These are phyloP conservation scores for Oreocharis arfaki DNA, from an alignment of 2,113 vertebrate species.

Conservation along the genomic window DNA sequence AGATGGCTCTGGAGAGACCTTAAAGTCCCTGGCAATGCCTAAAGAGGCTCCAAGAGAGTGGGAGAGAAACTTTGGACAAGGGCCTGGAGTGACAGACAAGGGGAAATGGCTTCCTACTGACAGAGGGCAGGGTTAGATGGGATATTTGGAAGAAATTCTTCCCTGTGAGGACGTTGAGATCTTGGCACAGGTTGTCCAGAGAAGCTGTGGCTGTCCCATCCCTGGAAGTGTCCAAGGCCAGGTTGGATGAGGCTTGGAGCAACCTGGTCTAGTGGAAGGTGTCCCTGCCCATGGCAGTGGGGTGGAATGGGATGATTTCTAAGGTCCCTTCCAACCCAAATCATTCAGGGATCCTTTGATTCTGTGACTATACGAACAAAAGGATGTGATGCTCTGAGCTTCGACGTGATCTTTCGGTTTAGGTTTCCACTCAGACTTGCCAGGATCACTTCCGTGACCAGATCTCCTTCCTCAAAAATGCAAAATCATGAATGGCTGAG, in stretches of 20 bases:
- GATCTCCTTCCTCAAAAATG: neutral
- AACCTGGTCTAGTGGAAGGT: neutral
- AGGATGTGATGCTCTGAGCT: neutral
- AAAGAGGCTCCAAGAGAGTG: neutral
- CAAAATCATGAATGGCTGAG: neutral
- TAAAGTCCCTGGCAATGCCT: neutral
- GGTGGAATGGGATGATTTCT: neutral
- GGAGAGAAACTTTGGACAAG: neutral
- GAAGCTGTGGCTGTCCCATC: no score
- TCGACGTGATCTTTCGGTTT: neutral
- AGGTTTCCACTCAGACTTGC: neutral
- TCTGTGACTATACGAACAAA: neutral
- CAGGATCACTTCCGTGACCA: neutral
- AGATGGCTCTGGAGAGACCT: neutral
- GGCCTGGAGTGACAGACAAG: neutral
- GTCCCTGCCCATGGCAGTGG: neutral
- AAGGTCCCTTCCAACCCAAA: neutral
- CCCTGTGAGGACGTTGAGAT: neutral
- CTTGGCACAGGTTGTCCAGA: neutral
- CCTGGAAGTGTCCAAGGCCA: neutral
- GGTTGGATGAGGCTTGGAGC: neutral
- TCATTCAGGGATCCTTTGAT: neutral
- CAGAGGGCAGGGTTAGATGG: neutral
- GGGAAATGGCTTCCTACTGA: accelerated
- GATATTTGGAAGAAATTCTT: neutral